Conservation (phyloP, 2,888 invertebrate genomes). For the Pedicia rivosa region DNA sequence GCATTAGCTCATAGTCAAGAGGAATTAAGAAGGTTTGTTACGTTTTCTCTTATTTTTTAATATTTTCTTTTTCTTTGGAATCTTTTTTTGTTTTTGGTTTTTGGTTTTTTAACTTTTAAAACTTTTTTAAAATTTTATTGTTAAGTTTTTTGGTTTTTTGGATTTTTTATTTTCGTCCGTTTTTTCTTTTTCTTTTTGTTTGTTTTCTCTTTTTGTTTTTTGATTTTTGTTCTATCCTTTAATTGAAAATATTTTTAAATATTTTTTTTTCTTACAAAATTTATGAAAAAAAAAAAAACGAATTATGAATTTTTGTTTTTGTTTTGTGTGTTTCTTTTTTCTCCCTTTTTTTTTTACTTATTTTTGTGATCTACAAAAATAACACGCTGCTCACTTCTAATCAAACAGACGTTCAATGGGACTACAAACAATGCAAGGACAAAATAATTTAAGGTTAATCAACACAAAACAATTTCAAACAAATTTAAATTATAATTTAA, state of each 20-base stretch:
- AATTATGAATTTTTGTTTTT: neutral
- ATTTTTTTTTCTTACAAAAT: neutral
- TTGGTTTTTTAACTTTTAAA: no score
- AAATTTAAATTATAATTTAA: neutral
- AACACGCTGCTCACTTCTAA: neutral
- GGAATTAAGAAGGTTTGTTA: constrained; percentile 51
- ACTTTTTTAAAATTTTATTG: no score
- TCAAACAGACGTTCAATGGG: constrained; percentile 26
- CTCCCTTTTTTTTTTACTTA: no score
- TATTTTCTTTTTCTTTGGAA: no score
- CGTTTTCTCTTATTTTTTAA: no score
- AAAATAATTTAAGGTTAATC: constrained; percentile 23
- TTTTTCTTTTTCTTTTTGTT: neutral
- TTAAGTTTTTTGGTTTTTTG: no score
- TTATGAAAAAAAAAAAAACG: neutral
- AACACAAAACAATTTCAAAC: no score
- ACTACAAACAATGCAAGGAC: constrained; percentile 25
- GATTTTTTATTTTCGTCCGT: no score
- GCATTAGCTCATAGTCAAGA: constrained; percentile 86
- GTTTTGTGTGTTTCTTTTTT: neutral
- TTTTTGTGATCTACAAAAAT: no score
- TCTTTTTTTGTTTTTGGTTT: no score
- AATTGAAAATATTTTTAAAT: neutral
- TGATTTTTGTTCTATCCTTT: neutral
- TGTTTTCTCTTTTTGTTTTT: neutral